Evolutionary conservation across 2,113 vertebrate genomes (phyloP), one percentile per base, ranked within the genome.

Genomic region (Mesoclemmys tuberculata): DNA sequence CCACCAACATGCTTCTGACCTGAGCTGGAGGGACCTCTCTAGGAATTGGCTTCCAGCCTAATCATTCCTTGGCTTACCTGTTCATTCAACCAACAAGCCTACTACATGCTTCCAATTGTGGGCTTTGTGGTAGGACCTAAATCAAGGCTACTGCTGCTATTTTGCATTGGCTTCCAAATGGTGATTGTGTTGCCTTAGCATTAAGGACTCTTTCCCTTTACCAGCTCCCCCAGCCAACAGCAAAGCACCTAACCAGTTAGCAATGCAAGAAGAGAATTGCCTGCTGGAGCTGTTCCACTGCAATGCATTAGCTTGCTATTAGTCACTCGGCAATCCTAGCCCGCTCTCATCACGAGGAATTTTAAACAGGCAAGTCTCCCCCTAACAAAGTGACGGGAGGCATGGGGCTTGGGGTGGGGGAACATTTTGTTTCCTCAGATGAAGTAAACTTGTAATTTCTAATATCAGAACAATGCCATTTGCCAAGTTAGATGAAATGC

Each of bases 401-500:
- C 8, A 52, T 11, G 56, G 79, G 87, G 54, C 54, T 95, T 81
- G 48, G 75, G 82, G 95, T 48, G 84, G 80, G 41, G 7, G 41
- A 80, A 92, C 75, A 24, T 41, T 94, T 83, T 84, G 81, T 86
- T 87, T 94, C 92, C 96, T 96, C 61, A 1, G 1, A 71, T 8
- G 71, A 95, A 95, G 93, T 31, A 75, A 97, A 96, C 95, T 88
- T 96, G 95, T 92, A 97, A 79, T 94, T 94, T 93, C 94, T 87
- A 96, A 88, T 90, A 96, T 95, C 95, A 64, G 95, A 97, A 97
- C 97, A 97, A 97, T 81, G 92, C 82, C 44, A 10, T 79, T 64
- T 96, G 96, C 96, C 93, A 93, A 49, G 97, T 92, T 95, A 97
- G 97, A 98, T 97, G 88, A 98, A 97, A 97, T 93, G 96, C 96